Conservation (phyloP, 2,797 vertebrate species). For the Gephyroberyx darwinii region DNA sequence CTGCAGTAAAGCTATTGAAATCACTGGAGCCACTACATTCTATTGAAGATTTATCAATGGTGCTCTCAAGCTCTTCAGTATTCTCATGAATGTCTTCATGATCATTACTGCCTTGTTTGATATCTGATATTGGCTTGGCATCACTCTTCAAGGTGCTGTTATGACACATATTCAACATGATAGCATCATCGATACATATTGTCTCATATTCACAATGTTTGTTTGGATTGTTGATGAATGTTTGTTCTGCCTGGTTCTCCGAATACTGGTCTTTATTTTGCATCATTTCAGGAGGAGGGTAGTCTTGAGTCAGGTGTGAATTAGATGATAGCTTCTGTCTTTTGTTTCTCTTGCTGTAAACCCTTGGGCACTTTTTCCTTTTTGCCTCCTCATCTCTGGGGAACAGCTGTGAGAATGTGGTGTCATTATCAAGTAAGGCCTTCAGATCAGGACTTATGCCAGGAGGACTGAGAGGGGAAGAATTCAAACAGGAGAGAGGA, state of each 20-base stretch:
- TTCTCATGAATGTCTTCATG: conserved; percentile 61
- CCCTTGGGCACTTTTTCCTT: conserved; percentile 88
- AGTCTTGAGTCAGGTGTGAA: conserved; percentile 44
- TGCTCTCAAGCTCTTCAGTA: conserved; percentile 64
- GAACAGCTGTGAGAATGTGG: conserved; percentile 90
- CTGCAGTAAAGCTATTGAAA: conserved; percentile 52
- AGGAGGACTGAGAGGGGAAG: conserved; percentile 67
- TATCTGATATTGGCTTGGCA: conserved; percentile 43
- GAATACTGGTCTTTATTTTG: conserved; percentile 70
- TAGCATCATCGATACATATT: conserved; percentile 84
- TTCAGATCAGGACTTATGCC: conserved; percentile 78
- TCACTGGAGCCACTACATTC: conserved; percentile 79
- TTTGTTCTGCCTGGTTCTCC: conserved; percentile 77
- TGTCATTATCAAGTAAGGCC: conserved; percentile 87
- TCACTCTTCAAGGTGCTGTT: conserved; percentile 75
- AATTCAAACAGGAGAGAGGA: conserved; percentile 63
- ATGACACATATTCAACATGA: conserved; percentile 88
- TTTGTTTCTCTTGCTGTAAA: conserved; percentile 91
- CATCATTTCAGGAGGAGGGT: conserved; percentile 48
- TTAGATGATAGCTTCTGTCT: conserved; percentile 75
- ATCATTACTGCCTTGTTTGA: conserved; percentile 35
- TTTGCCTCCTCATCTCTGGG: conserved; percentile 86
- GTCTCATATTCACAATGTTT: conserved; percentile 85
- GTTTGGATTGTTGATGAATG: conserved; percentile 78
- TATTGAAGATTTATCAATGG: conserved; percentile 66